A percentile compares a stretch with the other conserved stretches of the same genome.
Conservation (phyloP, 35 echinoderm and acorn worm species). For the Antedon bifida region DNA sequence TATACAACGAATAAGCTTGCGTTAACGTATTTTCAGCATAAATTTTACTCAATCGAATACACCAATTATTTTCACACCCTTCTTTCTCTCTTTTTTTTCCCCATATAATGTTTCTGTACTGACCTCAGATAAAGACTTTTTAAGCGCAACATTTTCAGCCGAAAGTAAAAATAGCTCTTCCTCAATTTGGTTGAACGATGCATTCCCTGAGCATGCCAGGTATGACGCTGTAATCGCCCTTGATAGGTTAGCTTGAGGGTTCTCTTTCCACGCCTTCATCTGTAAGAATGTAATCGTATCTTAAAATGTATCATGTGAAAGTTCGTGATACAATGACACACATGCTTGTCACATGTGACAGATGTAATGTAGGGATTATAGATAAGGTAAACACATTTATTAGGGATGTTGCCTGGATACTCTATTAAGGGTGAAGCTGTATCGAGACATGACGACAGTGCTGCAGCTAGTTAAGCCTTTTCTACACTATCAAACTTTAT, state of each 20-base stretch:
- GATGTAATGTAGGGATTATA: neutral
- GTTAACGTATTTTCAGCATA: too few species aligned
- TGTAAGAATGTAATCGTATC: slow-evolving; percentile 9
- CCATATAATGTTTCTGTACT: too few species aligned
- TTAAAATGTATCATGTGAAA: neutral
- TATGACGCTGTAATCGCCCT: slow-evolving; percentile 72
- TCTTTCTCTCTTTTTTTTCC: too few species aligned
- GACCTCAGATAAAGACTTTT: slow-evolving; percentile 74
- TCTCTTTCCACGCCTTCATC: slow-evolving; percentile 75
- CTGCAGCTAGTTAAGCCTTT: too few species aligned
- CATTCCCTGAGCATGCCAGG: slow-evolving; percentile 51
- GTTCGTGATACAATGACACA: neutral
- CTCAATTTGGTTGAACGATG: slow-evolving; percentile 62
- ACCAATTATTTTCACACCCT: too few species aligned
- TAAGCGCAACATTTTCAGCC: slow-evolving; percentile 67
- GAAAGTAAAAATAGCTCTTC: slow-evolving; percentile 86
- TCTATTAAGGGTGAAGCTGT: too few species aligned
- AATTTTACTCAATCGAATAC: too few species aligned
- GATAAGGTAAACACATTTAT: too few species aligned
- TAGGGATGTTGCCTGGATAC: too few species aligned
- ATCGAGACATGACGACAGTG: too few species aligned
- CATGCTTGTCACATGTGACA: neutral
- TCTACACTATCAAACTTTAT: too few species aligned
- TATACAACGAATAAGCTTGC: too few species aligned
- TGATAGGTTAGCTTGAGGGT: slow-evolving; percentile 50